Conservation (phyloP, 2,888 invertebrate species). For the Pandemis heparana region DNA sequence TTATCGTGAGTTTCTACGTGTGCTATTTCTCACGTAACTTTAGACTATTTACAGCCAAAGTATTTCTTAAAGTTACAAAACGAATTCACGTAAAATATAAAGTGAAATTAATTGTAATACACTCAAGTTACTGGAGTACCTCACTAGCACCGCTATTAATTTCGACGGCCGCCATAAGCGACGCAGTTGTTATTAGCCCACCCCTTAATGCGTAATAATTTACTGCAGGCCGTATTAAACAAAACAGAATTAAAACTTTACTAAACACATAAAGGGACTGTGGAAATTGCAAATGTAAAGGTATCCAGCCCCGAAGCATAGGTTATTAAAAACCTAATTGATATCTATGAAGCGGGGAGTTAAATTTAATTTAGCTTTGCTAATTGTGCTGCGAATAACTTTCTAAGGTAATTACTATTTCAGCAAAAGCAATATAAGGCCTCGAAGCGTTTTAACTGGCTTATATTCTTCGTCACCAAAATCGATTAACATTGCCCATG, state of each 20-base stretch:
- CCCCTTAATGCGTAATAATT: slow-evolving; percentile 84
- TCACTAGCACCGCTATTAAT: slow-evolving; percentile 75
- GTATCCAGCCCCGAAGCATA: slow-evolving; percentile 9
- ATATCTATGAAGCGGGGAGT: slow-evolving; percentile 28
- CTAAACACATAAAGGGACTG: slow-evolving; percentile 57
- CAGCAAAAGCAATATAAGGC: no score
- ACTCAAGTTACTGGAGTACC: slow-evolving; percentile 45
- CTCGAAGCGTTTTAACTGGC: no score
- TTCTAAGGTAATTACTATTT: no score
- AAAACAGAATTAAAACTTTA: slow-evolving; percentile 82
- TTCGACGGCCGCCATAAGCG: slow-evolving; percentile 79
- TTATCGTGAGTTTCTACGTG: no score
- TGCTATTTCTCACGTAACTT: no score
- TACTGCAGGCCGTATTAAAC: slow-evolving; percentile 83
- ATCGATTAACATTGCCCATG: no score
- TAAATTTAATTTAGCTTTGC: slow-evolving; percentile 16
- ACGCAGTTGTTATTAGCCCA: slow-evolving; percentile 81
- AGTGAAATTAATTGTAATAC: neutral
- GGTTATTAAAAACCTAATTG: slow-evolving; percentile 42
- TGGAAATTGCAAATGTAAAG: slow-evolving; percentile 21
- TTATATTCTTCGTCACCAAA: no score
- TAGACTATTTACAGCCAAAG: no score
- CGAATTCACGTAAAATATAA: neutral
- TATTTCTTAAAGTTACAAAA: neutral
- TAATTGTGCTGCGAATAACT: neutral